Conservation (phyloP, 2,888 invertebrate genomes). For the Drosophila cyrtoloma region DNA sequence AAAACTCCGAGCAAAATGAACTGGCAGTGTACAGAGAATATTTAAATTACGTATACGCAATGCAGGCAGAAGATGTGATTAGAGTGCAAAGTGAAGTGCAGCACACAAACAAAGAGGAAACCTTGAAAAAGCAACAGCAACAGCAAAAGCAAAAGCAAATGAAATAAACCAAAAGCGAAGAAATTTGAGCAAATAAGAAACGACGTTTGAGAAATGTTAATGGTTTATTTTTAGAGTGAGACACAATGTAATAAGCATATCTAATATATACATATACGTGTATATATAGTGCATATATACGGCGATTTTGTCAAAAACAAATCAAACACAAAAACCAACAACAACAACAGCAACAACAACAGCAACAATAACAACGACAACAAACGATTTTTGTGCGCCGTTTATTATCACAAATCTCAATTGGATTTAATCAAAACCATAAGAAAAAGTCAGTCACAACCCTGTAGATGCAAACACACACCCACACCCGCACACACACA, state of each 20-base stretch:
- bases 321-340: constrained; percentile 16
- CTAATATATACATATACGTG: not conserved
- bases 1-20: not conserved
- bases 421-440: constrained; percentile 84
- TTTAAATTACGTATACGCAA: constrained; percentile 26
- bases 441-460: constrained; percentile 77
- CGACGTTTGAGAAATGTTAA: not conserved
- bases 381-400: constrained; percentile 54
- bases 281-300: not conserved
- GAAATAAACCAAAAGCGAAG: not conserved
- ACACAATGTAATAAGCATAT: constrained; percentile 27
- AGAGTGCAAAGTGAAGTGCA: constrained; percentile 21
- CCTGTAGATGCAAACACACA: constrained; percentile 11
- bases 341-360: constrained; percentile 19
- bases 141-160: not conserved
- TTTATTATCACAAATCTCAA: constrained; percentile 84
- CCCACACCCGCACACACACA: not conserved
- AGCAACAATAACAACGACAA: constrained; percentile 10
- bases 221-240: constrained; percentile 28
- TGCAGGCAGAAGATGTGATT: constrained; percentile 20
- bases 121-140: constrained; percentile 31
- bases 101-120: not conserved
- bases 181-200: not conserved
- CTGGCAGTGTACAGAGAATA: not conserved
- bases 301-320: constrained; percentile 10